A percentile compares a stretch with the other conserved stretches of the same genome.
Evolutionary conservation across 2,113 vertebrate genomes (phyloP).

Genomic region (Cichladusa arquata): DNA sequence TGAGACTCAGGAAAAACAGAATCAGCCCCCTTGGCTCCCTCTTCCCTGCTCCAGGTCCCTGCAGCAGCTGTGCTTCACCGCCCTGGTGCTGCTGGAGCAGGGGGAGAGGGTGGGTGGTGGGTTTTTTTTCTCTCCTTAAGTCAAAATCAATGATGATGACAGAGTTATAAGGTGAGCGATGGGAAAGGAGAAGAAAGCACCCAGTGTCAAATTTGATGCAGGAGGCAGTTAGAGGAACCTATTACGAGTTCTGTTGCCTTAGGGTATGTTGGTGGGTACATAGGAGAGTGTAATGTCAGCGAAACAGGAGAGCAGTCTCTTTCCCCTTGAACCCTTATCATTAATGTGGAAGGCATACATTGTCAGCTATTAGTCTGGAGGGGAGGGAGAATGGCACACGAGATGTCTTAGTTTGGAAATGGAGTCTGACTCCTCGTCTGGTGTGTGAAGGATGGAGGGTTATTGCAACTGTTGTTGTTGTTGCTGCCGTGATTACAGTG

Average conservation of each 20-base stretch:
- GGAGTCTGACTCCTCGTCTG: constrained; percentile 23
- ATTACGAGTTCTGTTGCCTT: constrained; percentile 66
- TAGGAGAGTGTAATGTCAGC: constrained; percentile 58
- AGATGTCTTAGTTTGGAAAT: constrained; percentile 60
- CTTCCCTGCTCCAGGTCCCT: background rate
- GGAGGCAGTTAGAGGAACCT: constrained; percentile 68
- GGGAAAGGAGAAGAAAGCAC: constrained; percentile 65
- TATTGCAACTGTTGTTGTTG: constrained; percentile 7
- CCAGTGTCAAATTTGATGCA: constrained; percentile 65
- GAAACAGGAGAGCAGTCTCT: constrained; percentile 48
- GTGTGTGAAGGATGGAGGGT: background rate
- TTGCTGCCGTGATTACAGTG: background rate
- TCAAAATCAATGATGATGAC: constrained; percentile 72
- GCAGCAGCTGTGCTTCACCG: background rate
- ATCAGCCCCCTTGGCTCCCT: background rate
- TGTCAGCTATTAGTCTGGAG: constrained; percentile 60
- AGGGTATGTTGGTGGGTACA: constrained; percentile 53
- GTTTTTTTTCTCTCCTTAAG: background rate
- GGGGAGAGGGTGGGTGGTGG: background rate
- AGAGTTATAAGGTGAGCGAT: constrained; percentile 57
- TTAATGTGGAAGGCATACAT: constrained; percentile 60
- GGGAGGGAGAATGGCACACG: background rate
- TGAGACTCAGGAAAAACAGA: background rate
- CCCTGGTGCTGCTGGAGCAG: background rate
- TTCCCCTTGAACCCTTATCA: constrained; percentile 59